Conservation (phyloP, 23 tunicate species). For the Styela plicata region DNA sequence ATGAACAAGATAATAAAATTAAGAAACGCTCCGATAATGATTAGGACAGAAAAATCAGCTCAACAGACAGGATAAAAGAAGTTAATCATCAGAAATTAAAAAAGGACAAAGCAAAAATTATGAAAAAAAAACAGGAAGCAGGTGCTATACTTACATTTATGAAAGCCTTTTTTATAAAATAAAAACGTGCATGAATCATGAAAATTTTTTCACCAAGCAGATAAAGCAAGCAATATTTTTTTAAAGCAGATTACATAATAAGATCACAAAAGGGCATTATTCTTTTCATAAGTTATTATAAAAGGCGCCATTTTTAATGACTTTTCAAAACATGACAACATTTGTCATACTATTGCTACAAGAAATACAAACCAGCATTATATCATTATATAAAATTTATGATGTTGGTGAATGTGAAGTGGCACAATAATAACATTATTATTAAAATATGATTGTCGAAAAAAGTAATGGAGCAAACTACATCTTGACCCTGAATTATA, state of each 20-base stretch:
- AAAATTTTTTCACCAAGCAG: too few species aligned
- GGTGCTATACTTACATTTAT: background rate
- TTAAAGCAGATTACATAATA: background rate
- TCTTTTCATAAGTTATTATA: too few species aligned
- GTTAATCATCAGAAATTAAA: background rate
- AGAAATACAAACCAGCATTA: background rate
- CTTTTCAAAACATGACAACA: background rate
- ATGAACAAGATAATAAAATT: too few species aligned
- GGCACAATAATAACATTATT: too few species aligned
- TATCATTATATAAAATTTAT: too few species aligned
- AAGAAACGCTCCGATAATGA: background rate
- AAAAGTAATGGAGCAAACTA: too few species aligned
- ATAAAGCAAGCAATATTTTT: background rate
- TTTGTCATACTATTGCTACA: background rate
- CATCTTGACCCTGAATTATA: too few species aligned
- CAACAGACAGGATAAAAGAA: background rate
- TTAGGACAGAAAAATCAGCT: background rate
- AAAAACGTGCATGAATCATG: too few species aligned
- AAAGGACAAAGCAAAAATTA: background rate
- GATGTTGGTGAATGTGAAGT: too few species aligned
- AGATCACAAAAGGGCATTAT: background rate
- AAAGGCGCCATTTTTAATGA: too few species aligned
- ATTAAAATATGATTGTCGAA: too few species aligned
- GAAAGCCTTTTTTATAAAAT: too few species aligned
- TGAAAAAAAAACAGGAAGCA: background rate